phyloP scores from a whole-genome alignment of 2,888 invertebrate genomes.

The Diarsia dahlii region DNA sequence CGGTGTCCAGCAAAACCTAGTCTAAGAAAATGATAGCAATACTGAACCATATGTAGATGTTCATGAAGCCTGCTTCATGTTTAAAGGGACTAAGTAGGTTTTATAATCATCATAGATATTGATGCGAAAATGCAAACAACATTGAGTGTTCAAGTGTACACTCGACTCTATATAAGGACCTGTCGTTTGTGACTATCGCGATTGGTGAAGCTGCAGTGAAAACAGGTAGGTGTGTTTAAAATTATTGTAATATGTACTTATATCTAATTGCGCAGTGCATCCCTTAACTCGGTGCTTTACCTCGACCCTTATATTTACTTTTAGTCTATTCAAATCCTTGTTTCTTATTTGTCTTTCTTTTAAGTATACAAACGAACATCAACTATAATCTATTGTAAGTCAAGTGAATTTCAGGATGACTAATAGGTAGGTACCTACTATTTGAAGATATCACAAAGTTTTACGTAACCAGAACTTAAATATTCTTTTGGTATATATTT shows the following conservation, averaged over 20 bases:
- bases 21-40: neutral
- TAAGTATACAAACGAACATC: neutral
- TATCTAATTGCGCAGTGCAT: neutral
- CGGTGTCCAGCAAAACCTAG: neutral
- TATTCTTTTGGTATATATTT: neutral
- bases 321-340: neutral
- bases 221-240: conserved; percentile 11
- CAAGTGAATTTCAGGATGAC: conserved; percentile 1
- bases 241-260: neutral
- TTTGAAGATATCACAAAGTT: neutral
- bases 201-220: conserved; percentile 5
- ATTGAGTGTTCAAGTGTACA: conserved; percentile 7
- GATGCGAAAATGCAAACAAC: conserved; percentile 8
- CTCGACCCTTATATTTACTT: neutral
- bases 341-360: neutral
- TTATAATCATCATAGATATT: neutral
- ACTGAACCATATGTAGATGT: neutral
- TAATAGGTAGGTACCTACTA: neutral
- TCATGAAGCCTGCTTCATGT: neutral
- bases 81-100: neutral
- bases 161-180: conserved; percentile 24
- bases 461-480: neutral
- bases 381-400: neutral
- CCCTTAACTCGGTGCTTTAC: neutral
- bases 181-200: neutral